A percentile compares a stretch with the other conserved stretches of the same genome.
Conservation (phyloP, 2,113 vertebrate genomes). For the Antennarius striatus region DNA sequence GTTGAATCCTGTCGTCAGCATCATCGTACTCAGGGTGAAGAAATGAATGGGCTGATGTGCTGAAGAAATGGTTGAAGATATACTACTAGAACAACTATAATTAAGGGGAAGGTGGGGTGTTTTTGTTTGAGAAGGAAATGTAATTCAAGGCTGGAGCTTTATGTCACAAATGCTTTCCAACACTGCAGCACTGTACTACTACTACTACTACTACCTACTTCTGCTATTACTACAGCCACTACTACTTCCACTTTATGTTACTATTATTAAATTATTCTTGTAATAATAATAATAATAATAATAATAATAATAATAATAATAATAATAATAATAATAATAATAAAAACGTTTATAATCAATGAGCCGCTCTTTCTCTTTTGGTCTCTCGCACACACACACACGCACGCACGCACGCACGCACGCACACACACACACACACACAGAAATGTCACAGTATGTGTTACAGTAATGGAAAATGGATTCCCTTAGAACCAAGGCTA, state of each 20-base stretch:
- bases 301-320: too few species aligned
- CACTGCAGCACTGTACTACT: conserved; percentile 11
- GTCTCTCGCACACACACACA: conserved; percentile 19
- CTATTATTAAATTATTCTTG: too few species aligned
- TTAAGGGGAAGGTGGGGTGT: background rate
- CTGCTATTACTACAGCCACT: too few species aligned
- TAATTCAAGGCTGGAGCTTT: conserved; percentile 8
- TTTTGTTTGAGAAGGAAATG: conserved; percentile 4
- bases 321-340: too few species aligned
- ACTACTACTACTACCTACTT: too few species aligned
- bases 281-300: too few species aligned
- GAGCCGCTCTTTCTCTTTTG: background rate
- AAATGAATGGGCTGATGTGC: background rate
- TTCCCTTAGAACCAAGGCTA: conserved; percentile 73
- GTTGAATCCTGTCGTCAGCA: conserved; percentile 9
- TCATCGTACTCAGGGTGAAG: background rate
- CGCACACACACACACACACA: conserved; percentile 28
- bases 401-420: conserved; percentile 16
- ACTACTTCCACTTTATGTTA: too few species aligned
- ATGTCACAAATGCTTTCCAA: conserved; percentile 24
- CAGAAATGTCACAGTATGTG: conserved; percentile 46
- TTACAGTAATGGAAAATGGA: conserved; percentile 65
- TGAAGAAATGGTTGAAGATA: background rate
- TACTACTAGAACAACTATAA: background rate
- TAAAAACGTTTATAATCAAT: too few species aligned